phyloP scores from a whole-genome alignment of 2,888 invertebrate genomes.

The Carterocephalus palaemon region DNA sequence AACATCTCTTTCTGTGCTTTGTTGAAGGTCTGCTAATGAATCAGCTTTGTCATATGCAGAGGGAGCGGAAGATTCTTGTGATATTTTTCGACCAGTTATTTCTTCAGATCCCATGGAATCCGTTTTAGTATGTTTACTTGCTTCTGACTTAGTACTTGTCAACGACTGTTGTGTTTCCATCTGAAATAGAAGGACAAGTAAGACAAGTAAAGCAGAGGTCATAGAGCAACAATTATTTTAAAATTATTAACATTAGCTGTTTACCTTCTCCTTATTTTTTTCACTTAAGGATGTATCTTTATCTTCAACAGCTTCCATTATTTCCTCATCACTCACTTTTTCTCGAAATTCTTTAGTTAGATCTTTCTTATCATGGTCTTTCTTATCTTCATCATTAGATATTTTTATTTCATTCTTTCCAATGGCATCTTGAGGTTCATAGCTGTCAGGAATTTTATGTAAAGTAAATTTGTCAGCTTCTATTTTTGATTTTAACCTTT shows the following conservation, averaged over 20 bases:
- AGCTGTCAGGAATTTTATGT: constrained; percentile 38
- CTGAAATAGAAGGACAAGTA: constrained; percentile 42
- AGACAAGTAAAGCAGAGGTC: not conserved
- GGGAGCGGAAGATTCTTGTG: constrained; percentile 62
- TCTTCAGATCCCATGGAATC: constrained; percentile 71
- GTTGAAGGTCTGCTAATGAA: constrained; percentile 68
- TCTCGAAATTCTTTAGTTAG: constrained; percentile 51
- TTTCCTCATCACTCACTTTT: constrained; percentile 61
- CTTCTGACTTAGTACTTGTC: constrained; percentile 62
- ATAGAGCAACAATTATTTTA: not conserved
- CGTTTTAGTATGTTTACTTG: constrained; percentile 66
- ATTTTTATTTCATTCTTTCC: constrained; percentile 50
- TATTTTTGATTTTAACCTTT: constrained; percentile 41
- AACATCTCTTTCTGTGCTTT: constrained; percentile 70
- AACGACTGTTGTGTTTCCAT: constrained; percentile 57
- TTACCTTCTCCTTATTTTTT: constrained; percentile 56
- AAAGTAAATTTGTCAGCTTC: constrained; percentile 45
- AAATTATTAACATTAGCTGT: not conserved
- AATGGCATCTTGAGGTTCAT: constrained; percentile 33
- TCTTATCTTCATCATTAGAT: constrained; percentile 45
- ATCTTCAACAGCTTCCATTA: constrained; percentile 58
- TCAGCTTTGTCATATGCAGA: constrained; percentile 68
- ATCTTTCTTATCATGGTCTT: constrained; percentile 52
- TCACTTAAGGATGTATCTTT: constrained; percentile 56
- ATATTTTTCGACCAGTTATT: constrained; percentile 50